Evolutionary conservation across 2,113 vertebrate species (phyloP), one percentile per base, ranked within the genome.

Genomic region (Sander lucioperca): DNA sequence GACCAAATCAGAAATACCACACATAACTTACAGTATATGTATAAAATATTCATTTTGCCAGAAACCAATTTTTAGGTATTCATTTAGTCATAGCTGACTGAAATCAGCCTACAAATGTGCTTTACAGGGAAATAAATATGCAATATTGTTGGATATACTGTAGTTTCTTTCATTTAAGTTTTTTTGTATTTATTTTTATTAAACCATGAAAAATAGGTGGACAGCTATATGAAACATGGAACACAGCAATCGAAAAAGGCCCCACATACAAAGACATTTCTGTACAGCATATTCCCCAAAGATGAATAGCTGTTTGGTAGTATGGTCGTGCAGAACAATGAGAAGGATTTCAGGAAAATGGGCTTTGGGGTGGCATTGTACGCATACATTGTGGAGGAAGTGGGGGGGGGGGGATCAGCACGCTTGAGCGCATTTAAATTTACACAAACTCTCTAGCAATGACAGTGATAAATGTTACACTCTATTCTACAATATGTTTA

Each of bases 401-500:
- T n/a, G n/a, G 74, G 23, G 56, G 57, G 66, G 69, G 85, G 86
- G 83, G 83, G 87, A 94, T 94, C 96, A 96, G 92, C 97, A 99
- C 96, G 98, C 96, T 98, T 98, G 96, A 98, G 97, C 95, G 98
- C 98, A 99, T 99, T 99, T 98, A 99, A 99, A 99, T 99, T 99
- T 99, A 99, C 98, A 99, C 98, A 99, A 99, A 99, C 98, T 98
- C 94, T 94, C 96, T 96, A 96, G 86, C 93, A 96, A 97, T 99
- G 98, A 99, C 98, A 99, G 97, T 99, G 98, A 99, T 99, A 97
- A 98, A 99, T 99, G 98, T 97, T 95, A 97, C 96, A 98, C 97
- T 97, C 97, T 99, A 98, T 97, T 97, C 97, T 98, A 98, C 98
- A 99, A 98, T 99, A 99, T 99, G 98, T 99, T 99, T 98, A 98